These are phyloP conservation scores for Sphenopsis melanotis DNA, from an alignment of 2,797 vertebrate species.

Conservation along the genomic window DNA sequence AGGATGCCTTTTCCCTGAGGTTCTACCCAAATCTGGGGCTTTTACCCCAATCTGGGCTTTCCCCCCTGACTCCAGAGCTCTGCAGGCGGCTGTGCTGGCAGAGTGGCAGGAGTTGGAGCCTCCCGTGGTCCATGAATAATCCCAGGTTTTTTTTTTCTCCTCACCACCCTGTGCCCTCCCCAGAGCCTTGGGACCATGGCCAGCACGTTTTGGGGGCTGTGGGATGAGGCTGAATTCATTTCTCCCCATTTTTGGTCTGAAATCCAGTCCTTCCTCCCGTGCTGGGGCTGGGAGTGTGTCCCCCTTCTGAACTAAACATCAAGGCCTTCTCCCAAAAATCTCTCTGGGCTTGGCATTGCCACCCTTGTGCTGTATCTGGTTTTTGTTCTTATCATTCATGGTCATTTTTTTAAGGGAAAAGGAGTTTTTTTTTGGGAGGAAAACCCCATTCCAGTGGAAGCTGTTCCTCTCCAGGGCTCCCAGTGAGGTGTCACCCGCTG, in stretches of 20 bases:
- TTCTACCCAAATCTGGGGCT: accelerated
- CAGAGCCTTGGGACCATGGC: accelerated
- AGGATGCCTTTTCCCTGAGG: accelerated
- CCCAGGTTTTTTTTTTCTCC: background rate
- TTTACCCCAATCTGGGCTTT: background rate
- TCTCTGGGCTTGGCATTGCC: background rate
- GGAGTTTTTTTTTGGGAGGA: accelerated
- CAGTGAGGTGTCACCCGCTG: background rate
- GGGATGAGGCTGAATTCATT: background rate
- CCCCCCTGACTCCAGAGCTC: background rate
- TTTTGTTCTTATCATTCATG: background rate
- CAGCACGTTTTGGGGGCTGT: accelerated
- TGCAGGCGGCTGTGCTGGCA: background rate
- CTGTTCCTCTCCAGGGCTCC: background rate
- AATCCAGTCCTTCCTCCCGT: background rate
- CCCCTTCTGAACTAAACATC: background rate
- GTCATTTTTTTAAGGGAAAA: background rate
- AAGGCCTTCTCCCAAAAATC: background rate
- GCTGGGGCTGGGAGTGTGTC: background rate
- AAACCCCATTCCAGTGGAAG: background rate
- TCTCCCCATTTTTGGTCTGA: background rate
- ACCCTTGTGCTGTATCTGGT: background rate
- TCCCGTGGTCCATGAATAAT: background rate
- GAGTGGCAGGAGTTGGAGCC: background rate
- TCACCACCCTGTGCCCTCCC: background rate